Conservation (phyloP, 2,113 vertebrate genomes). For the Caloenas nicobarica region DNA sequence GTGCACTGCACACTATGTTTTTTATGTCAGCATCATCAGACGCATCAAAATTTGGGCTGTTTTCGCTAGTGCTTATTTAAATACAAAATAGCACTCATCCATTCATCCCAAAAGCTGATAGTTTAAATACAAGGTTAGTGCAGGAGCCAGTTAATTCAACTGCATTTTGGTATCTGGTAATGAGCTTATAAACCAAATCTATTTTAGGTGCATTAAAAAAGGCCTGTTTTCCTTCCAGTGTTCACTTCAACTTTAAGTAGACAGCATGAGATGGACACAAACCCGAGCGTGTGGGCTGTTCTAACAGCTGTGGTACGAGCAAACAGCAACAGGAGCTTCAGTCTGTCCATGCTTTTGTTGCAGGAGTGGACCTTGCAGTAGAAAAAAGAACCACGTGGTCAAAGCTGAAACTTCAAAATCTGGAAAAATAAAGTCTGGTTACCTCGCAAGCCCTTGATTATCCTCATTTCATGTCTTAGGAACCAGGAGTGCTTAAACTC, state of each 20-base stretch:
- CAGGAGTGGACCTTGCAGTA: neutral
- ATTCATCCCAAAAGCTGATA: neutral
- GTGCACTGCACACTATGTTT: fast-evolving
- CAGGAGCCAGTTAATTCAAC: neutral
- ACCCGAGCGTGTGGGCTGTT: neutral
- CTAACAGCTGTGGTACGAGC: neutral
- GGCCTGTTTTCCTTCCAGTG: neutral
- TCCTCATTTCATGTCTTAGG: neutral
- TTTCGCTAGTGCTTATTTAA: neutral
- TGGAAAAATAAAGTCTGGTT: neutral
- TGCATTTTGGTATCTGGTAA: neutral
- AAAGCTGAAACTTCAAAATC: neutral
- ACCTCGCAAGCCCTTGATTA: neutral
- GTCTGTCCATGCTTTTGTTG: neutral
- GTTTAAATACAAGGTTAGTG: neutral
- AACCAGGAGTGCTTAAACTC: neutral
- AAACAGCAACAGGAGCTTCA: neutral
- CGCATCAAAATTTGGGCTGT: neutral
- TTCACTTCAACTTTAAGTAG: neutral
- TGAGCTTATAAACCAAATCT: neutral
- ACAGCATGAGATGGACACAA: neutral
- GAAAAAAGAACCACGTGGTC: neutral
- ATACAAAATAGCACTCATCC: fast-evolving
- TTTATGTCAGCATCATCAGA: neutral
- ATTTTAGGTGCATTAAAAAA: neutral